Evolutionary conservation across 2,113 vertebrate species (phyloP).

Genomic region (Esox niger): DNA sequence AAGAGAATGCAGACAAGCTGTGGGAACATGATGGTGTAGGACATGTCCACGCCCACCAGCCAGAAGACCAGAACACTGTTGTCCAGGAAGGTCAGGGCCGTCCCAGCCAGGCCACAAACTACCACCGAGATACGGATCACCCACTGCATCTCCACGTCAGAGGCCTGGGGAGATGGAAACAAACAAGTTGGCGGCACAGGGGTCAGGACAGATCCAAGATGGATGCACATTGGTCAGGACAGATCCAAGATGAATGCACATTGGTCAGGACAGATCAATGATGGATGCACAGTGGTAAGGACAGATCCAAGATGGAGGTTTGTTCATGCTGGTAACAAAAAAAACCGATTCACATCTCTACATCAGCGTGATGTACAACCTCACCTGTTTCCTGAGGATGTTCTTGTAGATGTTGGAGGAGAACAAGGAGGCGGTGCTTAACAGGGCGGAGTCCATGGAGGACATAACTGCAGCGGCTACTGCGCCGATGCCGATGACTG

Average conservation of each 20-base stretch:
- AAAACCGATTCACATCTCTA: too few relatives aligned
- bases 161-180: conserved; percentile 64
- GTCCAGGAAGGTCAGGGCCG: conserved; percentile 72
- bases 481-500: conserved; percentile 58
- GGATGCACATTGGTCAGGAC: too few relatives aligned
- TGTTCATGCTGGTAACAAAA: too few relatives aligned
- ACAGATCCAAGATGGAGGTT: too few relatives aligned
- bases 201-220: too few relatives aligned
- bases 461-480: conserved; percentile 71
- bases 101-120: conserved; percentile 68
- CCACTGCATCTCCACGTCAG: conserved; percentile 77
- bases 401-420: conserved; percentile 66
- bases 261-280: neutral
- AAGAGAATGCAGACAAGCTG: conserved; percentile 81
- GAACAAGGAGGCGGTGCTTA: conserved; percentile 67
- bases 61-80: conserved; percentile 78
- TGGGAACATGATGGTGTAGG: conserved; percentile 79
- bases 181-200: conserved; percentile 5
- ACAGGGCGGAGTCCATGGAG: conserved; percentile 72
- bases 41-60: conserved; percentile 80
- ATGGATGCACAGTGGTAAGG: too few relatives aligned
- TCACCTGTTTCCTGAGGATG: conserved; percentile 55
- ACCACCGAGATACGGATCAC: conserved; percentile 76
- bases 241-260: neutral
- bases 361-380: too few relatives aligned